Evolutionary conservation across 2,113 vertebrate species (phyloP), one percentile per base, ranked within the genome.

Genomic region (Microcebus griseorufus): DNA sequence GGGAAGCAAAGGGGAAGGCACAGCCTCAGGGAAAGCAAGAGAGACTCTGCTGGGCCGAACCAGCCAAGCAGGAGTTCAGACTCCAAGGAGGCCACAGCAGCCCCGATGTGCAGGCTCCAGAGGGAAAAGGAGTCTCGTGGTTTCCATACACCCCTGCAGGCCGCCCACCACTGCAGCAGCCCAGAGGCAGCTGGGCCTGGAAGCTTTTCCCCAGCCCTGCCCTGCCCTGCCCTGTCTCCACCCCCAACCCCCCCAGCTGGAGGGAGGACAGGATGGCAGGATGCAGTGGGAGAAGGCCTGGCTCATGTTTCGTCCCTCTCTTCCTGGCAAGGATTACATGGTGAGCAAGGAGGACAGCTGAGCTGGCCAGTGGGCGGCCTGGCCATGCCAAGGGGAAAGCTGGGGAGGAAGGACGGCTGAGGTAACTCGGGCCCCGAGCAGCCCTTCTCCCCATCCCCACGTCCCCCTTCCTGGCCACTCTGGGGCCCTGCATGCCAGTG

Each of bases 291-390:
- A 97, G 96, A 82, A 90, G 88, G 80, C 91, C 81, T 23, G 2
- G 98, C 93, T 98, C 98, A 96, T 76, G 88, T 98, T 98, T 97
- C 97, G 48, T 88, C 86, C 86, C 64, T 82, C 92, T 97, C 94
- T 97, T 97, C 94, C 97, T 98, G 98, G 97, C 96, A 92, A 87
- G 88, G 95, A 97, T 97, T 97, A 96, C 83, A 3, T 58, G 83
- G 93, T 87, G 75, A 92, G 55, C 82, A 90, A 96, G 92, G 42
- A 95, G 81, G 89, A 97, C 98, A 98, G 98, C 97, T 98, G 98
- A 97, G 97, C 95, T 98, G 97, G 97, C 97, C 97, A 93, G 95
- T 97, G 97, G 93, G 95, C 17, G 39, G 93, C 95, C 55, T 9
- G 0, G 92, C 88, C 65, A 25, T 25, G 83, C 51, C 0, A 60